A percentile compares a stretch with the other conserved stretches of the same genome.
Evolutionary conservation across 2,888 invertebrate genomes (phyloP).

Genomic region (Ophioninae sp.): DNA sequence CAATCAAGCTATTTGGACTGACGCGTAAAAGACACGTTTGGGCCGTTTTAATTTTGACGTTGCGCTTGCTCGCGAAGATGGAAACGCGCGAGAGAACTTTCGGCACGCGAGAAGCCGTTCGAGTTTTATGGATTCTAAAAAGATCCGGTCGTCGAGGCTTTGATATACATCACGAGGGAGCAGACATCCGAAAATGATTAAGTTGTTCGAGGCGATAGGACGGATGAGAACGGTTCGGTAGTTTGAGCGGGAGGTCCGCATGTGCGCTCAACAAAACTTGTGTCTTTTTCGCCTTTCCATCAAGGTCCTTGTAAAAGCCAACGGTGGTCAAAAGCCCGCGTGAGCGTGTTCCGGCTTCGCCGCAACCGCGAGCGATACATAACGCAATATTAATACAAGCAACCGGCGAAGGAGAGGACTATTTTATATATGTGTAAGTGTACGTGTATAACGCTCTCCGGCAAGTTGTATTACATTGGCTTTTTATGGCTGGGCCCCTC

Average conservation of each 20-base stretch:
- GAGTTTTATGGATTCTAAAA: conserved; percentile 49
- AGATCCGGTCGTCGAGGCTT: conserved; percentile 16
- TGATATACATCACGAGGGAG: conserved; percentile 15
- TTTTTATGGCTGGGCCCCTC: conserved; percentile 70
- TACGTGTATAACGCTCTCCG: conserved; percentile 41
- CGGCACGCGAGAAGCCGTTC: background rate
- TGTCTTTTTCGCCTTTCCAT: conserved; percentile 49
- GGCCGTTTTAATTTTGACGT: too few species aligned
- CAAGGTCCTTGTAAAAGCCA: conserved; percentile 18
- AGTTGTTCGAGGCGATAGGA: conserved; percentile 49
- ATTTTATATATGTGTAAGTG: background rate
- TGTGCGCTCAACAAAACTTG: conserved; percentile 37
- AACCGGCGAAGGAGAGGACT: conserved; percentile 10
- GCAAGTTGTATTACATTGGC: conserved; percentile 68
- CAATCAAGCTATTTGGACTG: too few species aligned
- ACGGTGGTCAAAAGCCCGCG: too few species aligned
- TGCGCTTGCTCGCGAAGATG: too few species aligned
- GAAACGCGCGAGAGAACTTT: background rate
- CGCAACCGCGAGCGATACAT: conserved; percentile 26
- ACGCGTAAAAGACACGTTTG: too few species aligned
- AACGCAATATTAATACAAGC: conserved; percentile 36
- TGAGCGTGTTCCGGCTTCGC: background rate
- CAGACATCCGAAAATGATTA: conserved; percentile 44
- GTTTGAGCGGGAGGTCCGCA: conserved; percentile 35
- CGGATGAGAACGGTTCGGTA: conserved; percentile 16